Evolutionary conservation across 2,888 invertebrate genomes (phyloP).

Genomic region (Habroteleia sp.): DNA sequence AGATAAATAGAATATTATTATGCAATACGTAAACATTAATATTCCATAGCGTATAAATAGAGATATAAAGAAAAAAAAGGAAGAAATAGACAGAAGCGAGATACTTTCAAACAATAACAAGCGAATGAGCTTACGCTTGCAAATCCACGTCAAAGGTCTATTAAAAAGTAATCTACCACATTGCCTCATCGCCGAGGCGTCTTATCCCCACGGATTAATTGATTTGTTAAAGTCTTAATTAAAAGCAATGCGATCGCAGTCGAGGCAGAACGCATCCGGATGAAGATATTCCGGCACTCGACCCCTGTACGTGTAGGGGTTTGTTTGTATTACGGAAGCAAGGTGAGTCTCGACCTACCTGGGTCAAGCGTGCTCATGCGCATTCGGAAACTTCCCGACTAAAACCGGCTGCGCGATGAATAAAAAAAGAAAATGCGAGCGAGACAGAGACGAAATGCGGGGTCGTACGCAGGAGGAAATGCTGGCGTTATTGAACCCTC

Average conservation of each 20-base stretch:
- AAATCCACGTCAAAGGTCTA: background rate
- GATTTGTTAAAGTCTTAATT: constrained; percentile 35
- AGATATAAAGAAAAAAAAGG: too few species aligned
- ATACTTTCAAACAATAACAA: constrained; percentile 15
- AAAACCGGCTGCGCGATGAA: constrained; percentile 51
- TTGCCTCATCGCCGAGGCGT: constrained; percentile 7
- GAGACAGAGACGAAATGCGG: constrained; percentile 1
- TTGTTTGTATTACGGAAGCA: constrained; percentile 56
- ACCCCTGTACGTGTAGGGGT: constrained; percentile 40
- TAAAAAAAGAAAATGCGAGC: constrained; percentile 38
- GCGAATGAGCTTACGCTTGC: background rate
- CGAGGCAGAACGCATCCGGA: constrained; percentile 17
- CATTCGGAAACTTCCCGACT: constrained; percentile 24
- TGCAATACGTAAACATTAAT: constrained; percentile 17
- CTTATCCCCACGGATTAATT: constrained; percentile 29
- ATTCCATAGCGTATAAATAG: background rate
- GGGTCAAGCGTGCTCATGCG: constrained; percentile 60
- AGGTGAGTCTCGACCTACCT: constrained; percentile 56
- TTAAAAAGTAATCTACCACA: constrained; percentile 3
- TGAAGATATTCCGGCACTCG: constrained; percentile 35
- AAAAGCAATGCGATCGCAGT: constrained; percentile 27
- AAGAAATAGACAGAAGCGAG: background rate
- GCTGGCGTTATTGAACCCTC: constrained; percentile 21
- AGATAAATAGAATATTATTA: constrained; percentile 18
- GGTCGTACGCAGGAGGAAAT: background rate